Percentiles rank a stretch among this genome's conserved stretches.
Conservation (phyloP, 2,797 vertebrate genomes). For the Setipinna tenuifilis region DNA sequence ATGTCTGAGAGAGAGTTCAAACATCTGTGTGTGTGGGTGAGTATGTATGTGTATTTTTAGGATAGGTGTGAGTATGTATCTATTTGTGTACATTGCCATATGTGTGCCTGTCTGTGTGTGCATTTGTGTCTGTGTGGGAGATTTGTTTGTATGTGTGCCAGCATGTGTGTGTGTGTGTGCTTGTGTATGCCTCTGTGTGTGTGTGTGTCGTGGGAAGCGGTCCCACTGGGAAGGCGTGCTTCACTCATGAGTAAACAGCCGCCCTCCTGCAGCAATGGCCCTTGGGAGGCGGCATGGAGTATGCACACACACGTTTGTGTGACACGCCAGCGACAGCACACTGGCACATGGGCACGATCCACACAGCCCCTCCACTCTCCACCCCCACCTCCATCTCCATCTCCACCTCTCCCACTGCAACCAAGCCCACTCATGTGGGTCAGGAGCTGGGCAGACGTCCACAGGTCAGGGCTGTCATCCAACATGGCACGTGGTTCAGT, state of each 20-base stretch:
- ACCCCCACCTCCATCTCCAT: background rate
- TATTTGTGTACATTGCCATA: too few species aligned
- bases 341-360: background rate
- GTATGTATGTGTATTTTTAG: background rate
- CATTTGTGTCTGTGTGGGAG: background rate
- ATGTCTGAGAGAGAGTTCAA: background rate
- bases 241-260: conserved; percentile 34
- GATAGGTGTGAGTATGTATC: too few species aligned
- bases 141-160: background rate
- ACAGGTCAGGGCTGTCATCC: too few species aligned
- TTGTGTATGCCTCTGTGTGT: conserved; percentile 3
- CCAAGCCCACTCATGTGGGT: background rate
- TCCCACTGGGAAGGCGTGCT: conserved; percentile 34
- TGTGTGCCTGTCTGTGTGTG: background rate
- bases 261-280: conserved; percentile 19
- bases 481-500: background rate
- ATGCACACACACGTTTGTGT: conserved; percentile 39
- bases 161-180: conserved; percentile 36
- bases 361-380: background rate
- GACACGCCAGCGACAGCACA: conserved; percentile 9
- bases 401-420: background rate
- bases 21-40: background rate
- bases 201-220: conserved; percentile 3
- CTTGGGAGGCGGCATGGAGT: conserved; percentile 36
- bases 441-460: background rate